Evolutionary conservation across 1,140 invertebrate genomes (phyloP).

Genomic region (silkworm (Bombyx mori)): DNA sequence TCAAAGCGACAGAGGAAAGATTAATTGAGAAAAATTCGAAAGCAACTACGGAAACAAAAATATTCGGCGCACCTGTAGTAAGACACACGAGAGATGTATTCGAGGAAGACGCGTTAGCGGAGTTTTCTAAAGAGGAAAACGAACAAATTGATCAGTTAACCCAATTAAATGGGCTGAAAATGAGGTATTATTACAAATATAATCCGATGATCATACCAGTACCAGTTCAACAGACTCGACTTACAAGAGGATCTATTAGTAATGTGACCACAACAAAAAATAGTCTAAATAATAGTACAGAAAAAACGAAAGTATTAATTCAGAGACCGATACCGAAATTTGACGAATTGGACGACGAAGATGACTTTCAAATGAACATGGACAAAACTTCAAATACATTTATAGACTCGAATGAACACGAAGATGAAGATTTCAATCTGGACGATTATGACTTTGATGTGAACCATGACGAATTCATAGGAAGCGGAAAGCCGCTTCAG

Average conservation of each 20-base stretch:
- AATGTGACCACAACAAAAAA: slow-evolving; percentile 14
- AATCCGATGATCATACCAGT: neutral
- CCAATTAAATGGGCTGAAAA: slow-evolving; percentile 8
- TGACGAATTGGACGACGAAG: slow-evolving; percentile 35
- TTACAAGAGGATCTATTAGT: slow-evolving; percentile 12
- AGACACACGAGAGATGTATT: slow-evolving; percentile 18
- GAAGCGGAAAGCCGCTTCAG: slow-evolving; percentile 40
- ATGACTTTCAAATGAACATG: slow-evolving; percentile 36
- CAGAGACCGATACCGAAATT: slow-evolving; percentile 53
- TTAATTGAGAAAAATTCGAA: slow-evolving; percentile 18
- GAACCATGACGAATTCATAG: slow-evolving; percentile 51
- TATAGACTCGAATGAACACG: slow-evolving; percentile 27
- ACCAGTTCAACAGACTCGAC: slow-evolving; percentile 1
- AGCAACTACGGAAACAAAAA: slow-evolving; percentile 9
- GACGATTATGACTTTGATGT: slow-evolving; percentile 59
- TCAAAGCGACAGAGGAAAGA: slow-evolving; percentile 8
- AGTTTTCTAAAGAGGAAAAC: slow-evolving; percentile 16
- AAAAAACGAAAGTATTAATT: slow-evolving; percentile 21
- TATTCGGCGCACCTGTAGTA: slow-evolving; percentile 4
- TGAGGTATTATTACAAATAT: slow-evolving; percentile 7
- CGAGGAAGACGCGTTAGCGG: slow-evolving; percentile 9
- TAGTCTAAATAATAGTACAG: neutral
- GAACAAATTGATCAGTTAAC: slow-evolving; percentile 12
- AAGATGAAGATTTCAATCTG: slow-evolving; percentile 57
- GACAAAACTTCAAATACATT: slow-evolving; percentile 17